These are phyloP conservation scores for Siphlonurus alternatus DNA, from an alignment of 2,888 invertebrate species.

Conservation along the genomic window DNA sequence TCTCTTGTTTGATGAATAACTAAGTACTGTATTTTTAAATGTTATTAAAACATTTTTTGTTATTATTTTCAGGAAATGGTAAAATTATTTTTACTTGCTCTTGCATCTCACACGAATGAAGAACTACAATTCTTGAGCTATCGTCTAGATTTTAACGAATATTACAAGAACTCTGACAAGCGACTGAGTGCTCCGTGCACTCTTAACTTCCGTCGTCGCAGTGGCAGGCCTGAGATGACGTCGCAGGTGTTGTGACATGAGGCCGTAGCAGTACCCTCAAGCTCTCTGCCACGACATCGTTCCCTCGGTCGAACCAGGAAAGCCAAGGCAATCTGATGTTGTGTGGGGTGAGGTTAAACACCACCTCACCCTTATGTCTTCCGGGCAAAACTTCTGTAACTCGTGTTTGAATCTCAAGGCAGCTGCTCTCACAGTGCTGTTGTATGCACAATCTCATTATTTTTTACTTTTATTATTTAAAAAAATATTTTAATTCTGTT, in stretches of 20 bases:
- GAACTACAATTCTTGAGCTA: slow-evolving; percentile 81
- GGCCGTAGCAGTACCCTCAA: neutral
- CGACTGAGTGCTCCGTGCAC: slow-evolving; percentile 45
- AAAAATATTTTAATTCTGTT: too few relatives aligned
- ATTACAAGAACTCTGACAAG: slow-evolving; percentile 70
- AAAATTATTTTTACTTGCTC: slow-evolving; percentile 64
- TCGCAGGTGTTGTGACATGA: neutral
- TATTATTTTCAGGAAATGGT: slow-evolving; percentile 66
- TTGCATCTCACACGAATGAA: slow-evolving; percentile 68
- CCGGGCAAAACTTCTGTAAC: too few relatives aligned
- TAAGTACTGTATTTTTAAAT: too few relatives aligned
- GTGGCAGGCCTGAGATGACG: neutral
- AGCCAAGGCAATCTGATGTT: neutral
- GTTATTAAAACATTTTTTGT: too few relatives aligned
- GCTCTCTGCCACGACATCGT: neutral
- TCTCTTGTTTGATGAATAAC: too few relatives aligned
- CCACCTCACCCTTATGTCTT: neutral
- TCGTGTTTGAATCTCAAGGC: too few relatives aligned
- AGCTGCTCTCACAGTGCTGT: too few relatives aligned
- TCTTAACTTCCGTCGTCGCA: slow-evolving; percentile 23
- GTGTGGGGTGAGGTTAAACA: neutral
- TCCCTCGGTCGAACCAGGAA: neutral
- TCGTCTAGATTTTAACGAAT: slow-evolving; percentile 87
- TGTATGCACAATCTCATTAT: too few relatives aligned
- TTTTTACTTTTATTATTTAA: too few relatives aligned